Evolutionary conservation across 2,888 invertebrate genomes (phyloP).

Genomic region (Stenotaenia linearis): DNA sequence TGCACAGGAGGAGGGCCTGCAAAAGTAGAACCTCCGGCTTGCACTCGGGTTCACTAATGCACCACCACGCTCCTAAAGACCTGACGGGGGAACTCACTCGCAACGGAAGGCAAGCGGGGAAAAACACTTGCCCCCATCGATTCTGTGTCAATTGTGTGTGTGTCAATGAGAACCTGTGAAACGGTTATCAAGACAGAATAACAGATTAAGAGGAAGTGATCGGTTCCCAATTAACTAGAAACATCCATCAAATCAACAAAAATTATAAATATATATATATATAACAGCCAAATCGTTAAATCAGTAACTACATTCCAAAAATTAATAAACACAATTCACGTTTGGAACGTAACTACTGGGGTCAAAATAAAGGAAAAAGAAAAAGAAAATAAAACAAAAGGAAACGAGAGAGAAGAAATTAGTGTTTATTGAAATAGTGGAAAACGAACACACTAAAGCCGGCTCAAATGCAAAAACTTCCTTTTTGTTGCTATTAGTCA

Average conservation of each 20-base stretch:
- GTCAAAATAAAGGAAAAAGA: no score
- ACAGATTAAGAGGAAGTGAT: constrained; percentile 9
- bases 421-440: no score
- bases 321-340: no score
- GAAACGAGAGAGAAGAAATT: no score
- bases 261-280: not conserved
- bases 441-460: no score
- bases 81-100: constrained; percentile 23
- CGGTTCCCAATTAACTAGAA: not conserved
- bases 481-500: no score
- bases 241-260: not conserved
- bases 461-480: no score
- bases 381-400: no score
- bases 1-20: constrained; percentile 42
- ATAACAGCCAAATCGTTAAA: no score
- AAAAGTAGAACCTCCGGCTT: constrained; percentile 31
- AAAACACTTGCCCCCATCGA: not conserved
- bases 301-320: no score
- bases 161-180: constrained; percentile 4
- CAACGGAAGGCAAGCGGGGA: no score
- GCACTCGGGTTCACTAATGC: constrained; percentile 1
- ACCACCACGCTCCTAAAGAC: constrained; percentile 37
- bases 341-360: no score
- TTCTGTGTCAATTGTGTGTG: not conserved
- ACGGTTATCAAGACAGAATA: constrained; percentile 9